Percentiles rank a stretch among this genome's conserved stretches.
Evolutionary conservation across 2,113 vertebrate species (phyloP).

Genomic region (Lethenteron camtschaticum): DNA sequence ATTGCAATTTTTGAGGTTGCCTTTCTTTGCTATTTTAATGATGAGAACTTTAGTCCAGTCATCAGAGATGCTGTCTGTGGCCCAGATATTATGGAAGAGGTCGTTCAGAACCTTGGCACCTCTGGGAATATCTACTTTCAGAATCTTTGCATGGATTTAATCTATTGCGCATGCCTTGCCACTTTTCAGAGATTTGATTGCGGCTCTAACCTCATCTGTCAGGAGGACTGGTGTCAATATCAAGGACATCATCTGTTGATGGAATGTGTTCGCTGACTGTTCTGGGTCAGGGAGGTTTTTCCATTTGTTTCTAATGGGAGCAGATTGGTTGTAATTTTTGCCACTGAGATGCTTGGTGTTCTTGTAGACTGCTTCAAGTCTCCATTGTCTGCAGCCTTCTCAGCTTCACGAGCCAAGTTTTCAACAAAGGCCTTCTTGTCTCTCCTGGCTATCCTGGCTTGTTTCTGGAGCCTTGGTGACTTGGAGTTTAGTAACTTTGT

Average conservation of each 20-base stretch:
- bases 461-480: constrained; percentile 4
- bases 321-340: constrained; percentile 7
- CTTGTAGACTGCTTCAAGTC: constrained; percentile 7
- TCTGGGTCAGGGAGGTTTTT: constrained; percentile 5
- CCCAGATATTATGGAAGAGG: neutral
- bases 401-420: constrained; percentile 7
- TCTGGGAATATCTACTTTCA: neutral
- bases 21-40: neutral
- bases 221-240: neutral
- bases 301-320: constrained; percentile 8
- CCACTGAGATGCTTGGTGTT: constrained; percentile 8
- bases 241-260: neutral
- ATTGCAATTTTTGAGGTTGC: neutral
- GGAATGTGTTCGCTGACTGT: neutral
- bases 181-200: neutral
- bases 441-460: constrained; percentile 5
- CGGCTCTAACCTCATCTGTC: neutral
- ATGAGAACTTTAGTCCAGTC: neutral
- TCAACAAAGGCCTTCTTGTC: constrained; percentile 11
- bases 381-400: neutral
- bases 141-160: neutral
- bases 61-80: neutral
- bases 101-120: neutral
- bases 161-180: neutral
- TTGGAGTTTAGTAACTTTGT: neutral